A percentile compares a stretch with the other conserved stretches of the same genome.
Conservation (phyloP, 1,140 invertebrate species). For the Subanguina moxae region DNA sequence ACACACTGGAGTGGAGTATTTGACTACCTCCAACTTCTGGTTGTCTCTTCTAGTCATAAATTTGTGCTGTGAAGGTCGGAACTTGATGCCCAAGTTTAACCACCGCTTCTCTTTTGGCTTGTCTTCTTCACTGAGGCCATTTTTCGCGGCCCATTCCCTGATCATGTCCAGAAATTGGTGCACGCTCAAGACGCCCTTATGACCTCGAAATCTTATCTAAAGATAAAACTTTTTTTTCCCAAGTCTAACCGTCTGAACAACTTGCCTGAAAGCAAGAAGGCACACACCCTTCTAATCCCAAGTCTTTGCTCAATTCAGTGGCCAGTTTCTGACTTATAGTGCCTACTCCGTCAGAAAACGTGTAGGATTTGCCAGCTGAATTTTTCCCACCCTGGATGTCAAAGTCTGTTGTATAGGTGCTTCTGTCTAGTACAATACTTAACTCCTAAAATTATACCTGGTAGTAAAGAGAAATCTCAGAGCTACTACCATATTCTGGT, state of each 20-base stretch:
- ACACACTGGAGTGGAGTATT: conserved; percentile 59
- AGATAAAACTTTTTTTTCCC: not conserved
- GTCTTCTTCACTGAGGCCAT: conserved; percentile 26
- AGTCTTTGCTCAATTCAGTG: conserved; percentile 29
- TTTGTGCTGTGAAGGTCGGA: conserved; percentile 41
- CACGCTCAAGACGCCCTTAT: conserved; percentile 39
- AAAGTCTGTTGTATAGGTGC: conserved; percentile 15
- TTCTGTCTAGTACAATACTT: conserved; percentile 26
- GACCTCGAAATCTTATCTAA: conserved; percentile 43
- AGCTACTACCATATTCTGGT: not conserved
- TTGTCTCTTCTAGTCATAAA: conserved; percentile 24
- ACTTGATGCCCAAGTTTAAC: conserved; percentile 30
- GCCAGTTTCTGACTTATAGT: conserved; percentile 32
- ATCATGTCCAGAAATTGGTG: conserved; percentile 29
- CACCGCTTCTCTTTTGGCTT: conserved; percentile 26
- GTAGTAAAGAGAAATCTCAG: conserved; percentile 6
- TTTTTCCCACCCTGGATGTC: conserved; percentile 37
- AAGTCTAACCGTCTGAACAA: no score
- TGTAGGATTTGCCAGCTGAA: conserved; percentile 37
- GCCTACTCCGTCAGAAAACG: conserved; percentile 47
- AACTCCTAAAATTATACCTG: conserved; percentile 20
- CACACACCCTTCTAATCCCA: conserved; percentile 30
- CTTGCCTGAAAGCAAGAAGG: conserved; percentile 41
- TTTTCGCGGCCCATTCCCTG: conserved; percentile 33
- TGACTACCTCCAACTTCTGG: conserved; percentile 58